Base-by-base conservation (phyloP, 2,797 vertebrate species). In the Dendrocincla fuliginosa region DNA sequence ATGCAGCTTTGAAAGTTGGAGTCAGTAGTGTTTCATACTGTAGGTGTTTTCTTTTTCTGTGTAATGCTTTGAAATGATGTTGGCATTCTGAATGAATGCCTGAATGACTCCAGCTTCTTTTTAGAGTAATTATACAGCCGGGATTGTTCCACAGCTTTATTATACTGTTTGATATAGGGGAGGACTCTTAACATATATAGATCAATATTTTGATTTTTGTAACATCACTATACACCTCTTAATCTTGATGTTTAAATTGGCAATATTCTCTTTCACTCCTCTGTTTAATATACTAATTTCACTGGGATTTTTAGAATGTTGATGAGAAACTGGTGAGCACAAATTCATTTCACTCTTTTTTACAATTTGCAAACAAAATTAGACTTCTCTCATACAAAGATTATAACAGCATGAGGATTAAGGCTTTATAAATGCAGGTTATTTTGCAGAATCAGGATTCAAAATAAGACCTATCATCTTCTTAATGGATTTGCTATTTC, bases 311-410 rank as follows among this genome's bases (percentile, higher is more conserved):
- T 82, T 73, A 61, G 47, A 84, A 84, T 67, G 67, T 53, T 90
- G 87, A 69, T 87, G 84, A 90, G 59, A 89, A 93, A 81, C 37
- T 27, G 57, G 46, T 0, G 0, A 92, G 57, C 80, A 78, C 77
- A 94, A 93, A 90, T 93, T 76, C 79, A 79, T 87, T 89, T 84
- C 11, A 59, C 5, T 88, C 59, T 55, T 73, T 92, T 82, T 86
- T 76, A 60, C 28, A 56, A 60, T 88, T 78, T 91, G 59, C 59
- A 47, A 65, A 61, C 61, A 76, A 61, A 91, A 92, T 95, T 42
- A 65, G 67, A 76, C 30, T 78, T 82, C 73, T 35, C 39, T 79
- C 33, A 18, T 56, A 13, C 25, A 63, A 79, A 84, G 77, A 69
- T 73, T 82, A 67, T 88, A 91, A 44, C 25, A 53, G 52, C 52